Base-by-base conservation (phyloP, 1,140 invertebrate species). In the Agraylea sexmaculata region DNA sequence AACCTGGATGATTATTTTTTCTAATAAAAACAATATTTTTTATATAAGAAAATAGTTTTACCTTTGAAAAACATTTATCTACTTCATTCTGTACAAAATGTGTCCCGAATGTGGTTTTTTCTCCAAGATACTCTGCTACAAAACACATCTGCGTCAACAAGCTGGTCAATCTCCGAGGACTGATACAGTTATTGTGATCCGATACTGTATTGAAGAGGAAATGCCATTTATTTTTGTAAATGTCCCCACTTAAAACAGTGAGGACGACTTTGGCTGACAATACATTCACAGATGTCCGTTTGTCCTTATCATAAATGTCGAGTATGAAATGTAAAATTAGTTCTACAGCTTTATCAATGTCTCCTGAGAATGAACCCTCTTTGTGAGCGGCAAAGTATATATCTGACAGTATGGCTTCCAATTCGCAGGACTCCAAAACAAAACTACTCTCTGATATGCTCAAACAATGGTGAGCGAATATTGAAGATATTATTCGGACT, bases 121-220 rank as follows among this genome's bases (percentile, higher is more conserved):
- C 69, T 10, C 70, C 71, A 22, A 80, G 53, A 53, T 71, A 74
- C 44, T 69, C 61, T 2, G 71, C 60, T 18, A 80, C 55, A 8
- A 63, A 56, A 2, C 62, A 55, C 10, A 76, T 53, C 56, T 71
- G 64, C 20, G 59, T 54, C 19, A 83, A 51, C 29, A 81, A 57
- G 1, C 58, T 54, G 17, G 69, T 64, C 29, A 83, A 53, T 36
- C 68, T 64, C 16, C 69, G 60, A 11, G 70, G 65, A 8, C 70
- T 70, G 21, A 78, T 65, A 49, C 73, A 77, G 23, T 74, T 73
- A 51, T 78, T 78, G 45, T 78, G 73, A 52, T 80, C 77, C 15
- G 74, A 68, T 45, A 75, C 62, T 46, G 74, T 70, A 39, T 67
- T 64, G 46, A 77, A 78, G 22, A 81, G 58, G 25, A 71, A 78